Evolutionary conservation across 2,113 vertebrate species (phyloP).

Genomic region (Cygnus buccinator): DNA sequence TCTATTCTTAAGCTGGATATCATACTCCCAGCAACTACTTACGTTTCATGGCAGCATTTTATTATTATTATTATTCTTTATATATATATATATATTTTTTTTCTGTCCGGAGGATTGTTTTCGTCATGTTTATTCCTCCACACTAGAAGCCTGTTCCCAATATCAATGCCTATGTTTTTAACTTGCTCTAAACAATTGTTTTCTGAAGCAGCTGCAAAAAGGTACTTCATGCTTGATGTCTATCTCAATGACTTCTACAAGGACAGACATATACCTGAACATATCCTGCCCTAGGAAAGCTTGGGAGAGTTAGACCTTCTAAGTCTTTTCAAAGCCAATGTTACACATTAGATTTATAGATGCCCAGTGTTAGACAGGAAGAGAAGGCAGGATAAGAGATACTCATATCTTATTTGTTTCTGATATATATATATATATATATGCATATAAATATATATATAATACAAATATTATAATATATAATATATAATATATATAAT

Average conservation of each 20-base stretch:
- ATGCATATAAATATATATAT: accelerated
- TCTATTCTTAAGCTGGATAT: not conserved
- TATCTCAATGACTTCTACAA: not conserved
- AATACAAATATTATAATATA: no score
- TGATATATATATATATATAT: no score
- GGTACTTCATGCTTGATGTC: not conserved
- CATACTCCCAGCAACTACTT: not conserved
- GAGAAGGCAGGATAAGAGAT: not conserved
- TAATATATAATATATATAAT: no score
- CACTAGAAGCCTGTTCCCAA: not conserved
- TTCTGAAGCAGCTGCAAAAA: not conserved
- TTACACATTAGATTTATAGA: not conserved
- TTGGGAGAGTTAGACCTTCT: not conserved
- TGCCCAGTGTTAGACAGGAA: not conserved
- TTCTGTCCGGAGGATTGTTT: not conserved
- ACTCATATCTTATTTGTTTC: not conserved
- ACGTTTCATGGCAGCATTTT: not conserved
- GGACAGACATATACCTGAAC: not conserved
- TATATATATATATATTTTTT: not conserved
- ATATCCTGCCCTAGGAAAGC: no score
- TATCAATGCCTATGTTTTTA: not conserved
- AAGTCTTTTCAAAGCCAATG: not conserved
- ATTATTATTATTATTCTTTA: not conserved
- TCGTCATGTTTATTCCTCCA: not conserved
- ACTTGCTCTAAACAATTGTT: not conserved